A percentile compares a stretch with the other conserved stretches of the same genome.
Evolutionary conservation across 1,140 invertebrate genomes (phyloP).

Genomic region (Mercenaria mercenaria): DNA sequence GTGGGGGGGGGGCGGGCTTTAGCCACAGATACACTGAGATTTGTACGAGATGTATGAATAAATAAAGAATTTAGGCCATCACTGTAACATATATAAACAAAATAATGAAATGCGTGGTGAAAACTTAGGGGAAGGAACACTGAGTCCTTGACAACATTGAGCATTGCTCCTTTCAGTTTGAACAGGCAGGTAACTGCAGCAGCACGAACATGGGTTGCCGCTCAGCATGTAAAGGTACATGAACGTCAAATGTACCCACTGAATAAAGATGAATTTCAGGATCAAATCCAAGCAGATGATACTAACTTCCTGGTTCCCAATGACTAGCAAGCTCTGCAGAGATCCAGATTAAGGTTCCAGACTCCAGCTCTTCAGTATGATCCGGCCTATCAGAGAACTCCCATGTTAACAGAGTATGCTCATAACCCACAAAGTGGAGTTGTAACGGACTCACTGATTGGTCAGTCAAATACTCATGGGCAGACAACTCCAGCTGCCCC

Average conservation of each 20-base stretch:
- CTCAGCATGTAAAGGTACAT: conserved; percentile 27
- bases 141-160: neutral
- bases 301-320: neutral
- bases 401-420: neutral
- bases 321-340: neutral
- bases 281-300: neutral
- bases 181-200: conserved; percentile 37
- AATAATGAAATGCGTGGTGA: conserved; percentile 55
- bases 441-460: conserved; percentile 23
- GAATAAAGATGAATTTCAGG: conserved; percentile 24
- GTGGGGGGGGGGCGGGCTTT: too few species aligned
- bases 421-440: neutral
- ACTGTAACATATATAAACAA: too few species aligned
- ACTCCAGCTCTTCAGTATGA: conserved; percentile 60
- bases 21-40: too few species aligned
- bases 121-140: too few species aligned
- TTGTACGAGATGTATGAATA: too few species aligned
- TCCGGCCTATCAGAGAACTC: conserved; percentile 27
- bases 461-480: neutral
- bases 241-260: conserved; percentile 44
- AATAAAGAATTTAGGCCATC: too few species aligned
- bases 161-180: conserved; percentile 36
- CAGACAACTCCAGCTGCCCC: neutral
- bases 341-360: neutral
- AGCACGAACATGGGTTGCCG: conserved; percentile 46